phyloP scores from a whole-genome alignment of 2,888 invertebrate genomes.

The Scaeva pyrastri region DNA sequence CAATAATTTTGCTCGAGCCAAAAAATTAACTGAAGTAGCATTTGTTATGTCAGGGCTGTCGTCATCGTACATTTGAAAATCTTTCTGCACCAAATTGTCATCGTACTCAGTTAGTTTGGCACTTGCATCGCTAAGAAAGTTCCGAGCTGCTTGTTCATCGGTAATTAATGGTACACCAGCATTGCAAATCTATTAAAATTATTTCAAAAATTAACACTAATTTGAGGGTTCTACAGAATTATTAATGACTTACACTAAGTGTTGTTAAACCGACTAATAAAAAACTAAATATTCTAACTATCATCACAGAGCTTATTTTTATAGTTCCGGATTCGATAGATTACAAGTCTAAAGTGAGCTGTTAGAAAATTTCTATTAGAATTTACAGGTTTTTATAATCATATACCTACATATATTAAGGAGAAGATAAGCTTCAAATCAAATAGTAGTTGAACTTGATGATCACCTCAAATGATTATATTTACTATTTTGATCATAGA shows the following conservation, averaged over 20 bases:
- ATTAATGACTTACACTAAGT: not conserved
- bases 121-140: constrained; percentile 9
- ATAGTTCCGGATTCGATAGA: not conserved
- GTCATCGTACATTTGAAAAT: not conserved
- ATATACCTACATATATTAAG: not conserved
- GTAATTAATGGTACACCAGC: not conserved
- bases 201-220: not conserved
- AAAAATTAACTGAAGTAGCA: not conserved
- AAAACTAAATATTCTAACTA: not conserved
- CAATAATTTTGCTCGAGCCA: not conserved
- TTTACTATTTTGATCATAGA: not conserved
- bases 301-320: not conserved
- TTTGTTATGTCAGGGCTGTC: not conserved
- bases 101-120: not conserved
- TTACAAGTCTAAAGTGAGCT: not conserved
- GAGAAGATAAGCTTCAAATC: not conserved
- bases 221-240: not conserved
- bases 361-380: not conserved
- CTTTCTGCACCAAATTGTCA: not conserved
- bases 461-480: not conserved
- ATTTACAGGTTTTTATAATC: not conserved
- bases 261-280: not conserved
- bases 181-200: constrained; percentile 26
- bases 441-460: not conserved
- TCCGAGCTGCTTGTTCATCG: constrained; percentile 25